Base-by-base conservation (phyloP, 2,797 vertebrate genomes). In the Takifugu ocellatus region DNA sequence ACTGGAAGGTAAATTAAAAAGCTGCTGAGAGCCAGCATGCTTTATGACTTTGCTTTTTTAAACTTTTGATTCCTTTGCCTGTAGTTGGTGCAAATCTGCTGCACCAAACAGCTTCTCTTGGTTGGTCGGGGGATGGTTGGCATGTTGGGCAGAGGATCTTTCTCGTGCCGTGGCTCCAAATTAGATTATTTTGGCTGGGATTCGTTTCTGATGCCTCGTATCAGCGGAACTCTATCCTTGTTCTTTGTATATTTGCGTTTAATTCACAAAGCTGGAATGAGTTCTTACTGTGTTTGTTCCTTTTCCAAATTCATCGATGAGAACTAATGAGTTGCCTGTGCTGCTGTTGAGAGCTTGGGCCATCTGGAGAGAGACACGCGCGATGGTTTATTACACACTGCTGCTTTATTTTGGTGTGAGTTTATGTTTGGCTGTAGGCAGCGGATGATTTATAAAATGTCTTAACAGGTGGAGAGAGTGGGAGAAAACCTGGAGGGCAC, bases 241-340 rank as follows among this genome's bases (percentile, higher is more conserved):
- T 74, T 79, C 70, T 50, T 21, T 8, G n/a, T 26, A 55, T 61
- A 69, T 47, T 68, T 74, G 61, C 31, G 49, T 60, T 61, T 54
- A 43, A 68, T 71, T 75, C 42, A 63, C 56, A 64, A 54, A 56
- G 36, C 60, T 56, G 59, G 56, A 74, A 68, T 44, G 68, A 43
- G 11, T 31, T 59, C 93, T 92, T 84, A 96, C 87, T 25, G 96
- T 96, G 84, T 98, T 98, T 56, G 97, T 99, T 63, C 97, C 96
- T 90, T 98, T 99, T 80, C 97, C 97, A 85, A 99, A 99, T 83
- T 99, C 97, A 87, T 99, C 97, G 49, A 98, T 93, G 64, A 99
- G 93, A 59, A 98, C 92, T 72, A 99, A 90, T 26, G 96, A 98
- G 64, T 83, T 91, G 54, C 93, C 92, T 1, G 94, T 94, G 79